Evolutionary conservation across 1,140 invertebrate genomes (phyloP).

Genomic region (fruit fly (Drosophila melanogaster)): Release_6_plus_ISO1_MT NT_033779.5:7961001-7961500

Average conservation of each 20-base stretch:
- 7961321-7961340: not conserved
- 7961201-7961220: not conserved
- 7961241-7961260: conserved; percentile 7
- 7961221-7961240: conserved; percentile 6
- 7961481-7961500: conserved; percentile 22
- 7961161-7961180: conserved; percentile 50
- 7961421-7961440: conserved; percentile 75
- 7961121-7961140: conserved; percentile 23
- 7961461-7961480: conserved; percentile 34
- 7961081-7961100: conserved; percentile 16
- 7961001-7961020: conserved; percentile 8
- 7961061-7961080: conserved; percentile 1
- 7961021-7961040: conserved; percentile 24
- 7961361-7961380: conserved; percentile 19
- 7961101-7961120: conserved; percentile 1
- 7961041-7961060: conserved; percentile 10
- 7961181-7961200: conserved; percentile 1
- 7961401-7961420: conserved; percentile 72
- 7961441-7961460: conserved; percentile 76
- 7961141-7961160: conserved; percentile 17
- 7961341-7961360: not conserved
- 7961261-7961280: conserved; percentile 22
- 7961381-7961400: conserved; percentile 51
- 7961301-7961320: conserved; percentile 9
- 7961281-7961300: conserved; percentile 26